Evolutionary conservation across 2,797 vertebrate species (phyloP).

Genomic region (Myiotriccus ornatus): DNA sequence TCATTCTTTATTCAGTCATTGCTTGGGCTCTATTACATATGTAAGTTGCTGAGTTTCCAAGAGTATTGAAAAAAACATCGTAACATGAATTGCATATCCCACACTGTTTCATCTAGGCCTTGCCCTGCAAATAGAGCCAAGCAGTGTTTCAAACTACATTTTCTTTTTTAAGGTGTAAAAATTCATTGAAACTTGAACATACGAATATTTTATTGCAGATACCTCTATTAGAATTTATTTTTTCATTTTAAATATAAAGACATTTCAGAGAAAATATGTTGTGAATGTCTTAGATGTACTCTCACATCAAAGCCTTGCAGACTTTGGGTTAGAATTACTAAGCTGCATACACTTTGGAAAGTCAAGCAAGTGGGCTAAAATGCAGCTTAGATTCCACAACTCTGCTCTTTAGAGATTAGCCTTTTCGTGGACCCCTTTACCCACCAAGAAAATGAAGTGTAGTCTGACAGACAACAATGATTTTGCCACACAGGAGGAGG

Average conservation of each 20-base stretch:
- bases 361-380: background rate
- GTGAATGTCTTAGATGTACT: accelerated
- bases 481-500: background rate
- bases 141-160: background rate
- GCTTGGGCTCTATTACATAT: background rate
- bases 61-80: slow-evolving; percentile 7
- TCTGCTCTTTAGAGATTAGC: background rate
- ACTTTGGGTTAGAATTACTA: background rate
- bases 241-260: background rate
- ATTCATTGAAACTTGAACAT: background rate
- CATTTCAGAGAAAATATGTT: background rate
- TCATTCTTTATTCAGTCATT: slow-evolving; percentile 14
- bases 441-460: background rate
- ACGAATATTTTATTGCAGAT: background rate
- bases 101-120: background rate
- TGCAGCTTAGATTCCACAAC: background rate
- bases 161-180: background rate
- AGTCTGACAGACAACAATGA: background rate
- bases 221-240: background rate
- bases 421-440: background rate
- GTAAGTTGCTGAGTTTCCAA: slow-evolving; percentile 22
- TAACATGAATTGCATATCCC: background rate
- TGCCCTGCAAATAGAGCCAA: background rate
- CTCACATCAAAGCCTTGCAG: background rate
- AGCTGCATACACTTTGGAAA: background rate